Evolutionary conservation across 1,140 invertebrate genomes (phyloP).

Genomic region (Limonius californicus): DNA sequence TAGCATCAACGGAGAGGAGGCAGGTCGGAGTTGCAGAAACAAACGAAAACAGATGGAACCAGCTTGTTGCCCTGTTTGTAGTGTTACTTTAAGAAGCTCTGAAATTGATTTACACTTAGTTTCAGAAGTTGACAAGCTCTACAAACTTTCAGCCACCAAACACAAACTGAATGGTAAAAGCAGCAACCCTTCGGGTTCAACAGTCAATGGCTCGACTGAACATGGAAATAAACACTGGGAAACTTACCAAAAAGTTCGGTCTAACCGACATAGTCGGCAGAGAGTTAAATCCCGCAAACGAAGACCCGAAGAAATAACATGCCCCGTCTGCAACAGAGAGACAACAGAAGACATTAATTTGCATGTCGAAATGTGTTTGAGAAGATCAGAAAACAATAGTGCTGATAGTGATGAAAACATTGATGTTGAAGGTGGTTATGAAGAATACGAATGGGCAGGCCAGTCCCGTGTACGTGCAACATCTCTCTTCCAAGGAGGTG

Average conservation of each 20-base stretch:
- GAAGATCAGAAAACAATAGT: constrained; percentile 50
- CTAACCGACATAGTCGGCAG: constrained; percentile 62
- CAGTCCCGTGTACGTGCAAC: constrained; percentile 69
- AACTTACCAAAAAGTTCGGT: constrained; percentile 70
- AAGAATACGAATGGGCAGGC: constrained; percentile 81
- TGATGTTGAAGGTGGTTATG: constrained; percentile 63
- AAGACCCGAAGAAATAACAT: constrained; percentile 60
- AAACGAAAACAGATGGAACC: constrained; percentile 54
- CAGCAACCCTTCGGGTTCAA: constrained; percentile 50
- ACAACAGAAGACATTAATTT: constrained; percentile 68
- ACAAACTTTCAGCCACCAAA: constrained; percentile 50
- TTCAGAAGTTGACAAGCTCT: constrained; percentile 71
- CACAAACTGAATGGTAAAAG: constrained; percentile 43
- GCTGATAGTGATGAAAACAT: constrained; percentile 68
- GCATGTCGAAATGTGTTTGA: constrained; percentile 73
- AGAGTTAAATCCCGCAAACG: constrained; percentile 51
- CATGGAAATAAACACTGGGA: constrained; percentile 65
- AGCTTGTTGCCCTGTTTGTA: constrained; percentile 75
- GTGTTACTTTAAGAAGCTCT: constrained; percentile 65
- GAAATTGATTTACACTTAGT: constrained; percentile 74
- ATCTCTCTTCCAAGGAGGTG: constrained; percentile 66
- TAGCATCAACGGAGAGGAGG: constrained; percentile 39
- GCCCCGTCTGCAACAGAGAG: constrained; percentile 73
- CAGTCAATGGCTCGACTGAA: constrained; percentile 52
- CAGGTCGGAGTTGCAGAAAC: constrained; percentile 45